phyloP scores from a whole-genome alignment of 1,140 invertebrate species.

The Sarcophaga bullata region DNA sequence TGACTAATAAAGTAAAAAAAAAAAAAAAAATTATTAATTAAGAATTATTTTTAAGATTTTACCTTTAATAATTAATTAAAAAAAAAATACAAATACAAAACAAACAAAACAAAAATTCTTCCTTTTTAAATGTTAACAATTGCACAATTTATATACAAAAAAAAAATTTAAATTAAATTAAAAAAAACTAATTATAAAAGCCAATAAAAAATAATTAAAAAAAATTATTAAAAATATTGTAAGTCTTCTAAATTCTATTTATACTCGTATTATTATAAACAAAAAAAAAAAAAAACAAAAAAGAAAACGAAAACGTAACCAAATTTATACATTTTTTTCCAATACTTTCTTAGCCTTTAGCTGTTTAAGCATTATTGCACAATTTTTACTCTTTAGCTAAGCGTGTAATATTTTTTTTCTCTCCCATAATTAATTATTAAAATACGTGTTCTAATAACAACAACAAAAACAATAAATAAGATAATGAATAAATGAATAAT shows the following conservation, averaged over 20 bases:
- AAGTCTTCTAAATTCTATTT: neutral
- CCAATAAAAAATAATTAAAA: neutral
- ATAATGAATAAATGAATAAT: conserved; percentile 50
- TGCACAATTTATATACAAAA: conserved; percentile 43
- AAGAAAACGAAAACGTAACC: too few relatives aligned
- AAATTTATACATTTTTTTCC: too few relatives aligned
- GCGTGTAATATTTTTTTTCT: conserved; percentile 54
- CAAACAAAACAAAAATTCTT: neutral
- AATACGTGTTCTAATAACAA: neutral
- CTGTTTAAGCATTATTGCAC: conserved; percentile 53
- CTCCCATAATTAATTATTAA: conserved; percentile 53
- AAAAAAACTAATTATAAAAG: neutral
- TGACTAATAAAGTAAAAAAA: too few relatives aligned
- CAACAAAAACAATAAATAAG: neutral
- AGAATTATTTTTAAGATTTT: neutral
- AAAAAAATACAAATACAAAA: too few relatives aligned
- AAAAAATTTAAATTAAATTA: neutral
- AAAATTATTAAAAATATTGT: neutral
- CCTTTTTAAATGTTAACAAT: conserved; percentile 39
- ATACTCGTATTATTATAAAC: neutral
- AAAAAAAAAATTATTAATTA: too few relatives aligned
- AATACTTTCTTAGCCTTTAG: conserved; percentile 34
- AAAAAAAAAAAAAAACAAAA: too few relatives aligned
- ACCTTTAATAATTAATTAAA: neutral
- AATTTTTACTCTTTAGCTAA: conserved; percentile 48